These are phyloP conservation scores for Remorina albescens DNA, from an alignment of 2,797 vertebrate genomes.

Conservation along the genomic window DNA sequence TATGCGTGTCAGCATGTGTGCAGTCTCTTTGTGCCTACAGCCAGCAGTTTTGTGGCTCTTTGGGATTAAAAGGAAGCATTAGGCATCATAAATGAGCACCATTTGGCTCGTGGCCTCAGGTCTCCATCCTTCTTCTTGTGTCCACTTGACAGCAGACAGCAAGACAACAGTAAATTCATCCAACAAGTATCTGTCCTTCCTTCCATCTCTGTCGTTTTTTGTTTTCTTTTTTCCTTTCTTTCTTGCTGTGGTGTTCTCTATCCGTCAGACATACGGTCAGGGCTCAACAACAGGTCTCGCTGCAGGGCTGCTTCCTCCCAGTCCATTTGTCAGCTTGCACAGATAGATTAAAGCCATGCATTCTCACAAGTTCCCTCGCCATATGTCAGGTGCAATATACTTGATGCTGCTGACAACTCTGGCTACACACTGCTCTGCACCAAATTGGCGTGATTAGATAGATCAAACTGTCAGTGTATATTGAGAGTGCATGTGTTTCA, in stretches of 20 bases:
- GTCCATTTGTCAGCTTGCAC: constrained; percentile 64
- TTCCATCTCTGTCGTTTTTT: constrained; percentile 10
- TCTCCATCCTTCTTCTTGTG: constrained; percentile 27
- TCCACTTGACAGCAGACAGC: constrained; percentile 49
- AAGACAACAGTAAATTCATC: constrained; percentile 26
- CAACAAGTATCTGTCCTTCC: constrained; percentile 8
- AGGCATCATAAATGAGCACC: constrained; percentile 68
- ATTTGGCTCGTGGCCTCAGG: constrained; percentile 66
- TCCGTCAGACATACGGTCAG: constrained; percentile 59
- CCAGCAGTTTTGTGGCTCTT: constrained; percentile 35
- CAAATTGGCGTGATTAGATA: constrained; percentile 39
- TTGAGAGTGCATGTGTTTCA: not conserved
- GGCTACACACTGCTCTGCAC: constrained; percentile 18
- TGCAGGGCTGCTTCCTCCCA: constrained; percentile 34
- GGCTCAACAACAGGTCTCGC: constrained; percentile 61
- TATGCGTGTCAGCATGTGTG: constrained; percentile 8
- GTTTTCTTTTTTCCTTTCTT: no score
- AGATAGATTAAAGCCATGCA: constrained; percentile 67
- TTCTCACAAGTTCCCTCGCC: constrained; percentile 63
- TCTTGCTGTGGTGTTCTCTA: constrained; percentile 1
- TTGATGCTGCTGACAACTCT: constrained; percentile 45
- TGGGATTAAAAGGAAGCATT: constrained; percentile 75
- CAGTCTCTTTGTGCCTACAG: constrained; percentile 36
- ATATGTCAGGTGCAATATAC: constrained; percentile 64
- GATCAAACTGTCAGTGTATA: constrained; percentile 18